These are phyloP conservation scores for Sebastiscus albofasciatus DNA, from an alignment of 2,797 vertebrate genomes.

Conservation along the genomic window DNA sequence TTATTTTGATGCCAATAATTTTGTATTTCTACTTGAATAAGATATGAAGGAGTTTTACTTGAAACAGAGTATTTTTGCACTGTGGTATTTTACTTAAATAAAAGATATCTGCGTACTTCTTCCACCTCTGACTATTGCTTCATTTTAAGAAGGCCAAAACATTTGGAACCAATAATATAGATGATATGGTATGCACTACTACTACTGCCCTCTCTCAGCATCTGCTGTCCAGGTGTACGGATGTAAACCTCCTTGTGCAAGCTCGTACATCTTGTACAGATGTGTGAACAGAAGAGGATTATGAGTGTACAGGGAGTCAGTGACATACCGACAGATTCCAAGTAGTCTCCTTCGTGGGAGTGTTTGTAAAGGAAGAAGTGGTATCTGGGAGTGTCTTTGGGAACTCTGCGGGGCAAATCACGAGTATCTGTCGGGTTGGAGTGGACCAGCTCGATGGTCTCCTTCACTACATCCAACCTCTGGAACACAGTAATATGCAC, in stretches of 20 bases:
- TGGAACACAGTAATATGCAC: conserved; percentile 42
- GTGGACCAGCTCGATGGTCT: conserved; percentile 95
- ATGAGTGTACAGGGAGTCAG: not conserved
- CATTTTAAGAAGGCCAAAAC: not conserved
- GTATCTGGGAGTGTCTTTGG: conserved; percentile 94
- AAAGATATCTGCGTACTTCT: too few relatives aligned
- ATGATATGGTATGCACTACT: not conserved
- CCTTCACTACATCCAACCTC: conserved; percentile 91
- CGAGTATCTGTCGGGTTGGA: conserved; percentile 89
- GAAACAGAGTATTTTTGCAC: too few relatives aligned
- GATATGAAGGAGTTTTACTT: too few relatives aligned
- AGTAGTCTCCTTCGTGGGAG: conserved; percentile 92
- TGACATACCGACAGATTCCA: conserved; percentile 93
- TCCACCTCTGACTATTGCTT: not conserved
- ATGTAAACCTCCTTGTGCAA: not conserved
- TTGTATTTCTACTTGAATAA: too few relatives aligned
- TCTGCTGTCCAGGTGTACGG: conserved; percentile 3
- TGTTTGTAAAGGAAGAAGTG: conserved; percentile 99
- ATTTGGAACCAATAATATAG: not conserved
- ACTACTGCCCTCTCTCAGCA: not conserved
- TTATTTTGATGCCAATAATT: too few relatives aligned
- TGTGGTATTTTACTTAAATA: too few relatives aligned
- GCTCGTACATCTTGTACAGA: not conserved
- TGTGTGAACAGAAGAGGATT: not conserved
- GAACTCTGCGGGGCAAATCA: conserved; percentile 91